Evolutionary conservation across 1,140 invertebrate genomes (phyloP), one percentile per base, ranked within the genome.

Genomic region (Muscidifurax raptorellus): DNA sequence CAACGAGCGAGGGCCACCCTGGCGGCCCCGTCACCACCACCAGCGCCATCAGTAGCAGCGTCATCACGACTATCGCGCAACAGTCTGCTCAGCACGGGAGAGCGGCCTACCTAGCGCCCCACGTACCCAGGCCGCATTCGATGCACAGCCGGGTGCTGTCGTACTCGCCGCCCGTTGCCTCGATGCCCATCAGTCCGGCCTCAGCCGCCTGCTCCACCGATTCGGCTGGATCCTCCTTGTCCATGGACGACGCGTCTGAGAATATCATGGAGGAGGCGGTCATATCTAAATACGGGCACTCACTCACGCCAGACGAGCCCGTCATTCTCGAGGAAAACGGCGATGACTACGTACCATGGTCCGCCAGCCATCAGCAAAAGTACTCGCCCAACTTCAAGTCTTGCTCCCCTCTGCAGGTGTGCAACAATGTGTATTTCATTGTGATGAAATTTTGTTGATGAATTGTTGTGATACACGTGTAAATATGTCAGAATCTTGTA

Each of bases 221-320:
- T 87, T 96, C 95, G 9, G 95, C 95, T 30, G 95, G 95, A 27
- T 96, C 95, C 0, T 96, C 95, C 7, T 91, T 96, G 5, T 96
- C 95, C 44, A 94, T 96, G 89, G 95, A 96, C 84, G 95, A 96
- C 67, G 93, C 94, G 1, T 94, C 94, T 0, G 92, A 90, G 77
- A 93, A 89, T 67, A 89, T 89, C 5, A 87, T 91, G 64, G 91
- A 93, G 83, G 90, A 92, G 81, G 85, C 87, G 40, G 86, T 86
- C 32, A 88, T 87, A 0, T 89, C 91, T 10, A 88, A 94, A 66
- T 95, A 94, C 85, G 92, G 94, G 27, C 94, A 94, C 87, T 95
- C 94, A 3, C 89, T 95, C 27, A 95, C 95, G 0, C 95, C 95
- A 0, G 96, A 96, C 86, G 95, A 96, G 87, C 94, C 94, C 4